These are phyloP conservation scores for Globia sparganii DNA, from an alignment of 2,888 invertebrate genomes.

Conservation along the genomic window DNA sequence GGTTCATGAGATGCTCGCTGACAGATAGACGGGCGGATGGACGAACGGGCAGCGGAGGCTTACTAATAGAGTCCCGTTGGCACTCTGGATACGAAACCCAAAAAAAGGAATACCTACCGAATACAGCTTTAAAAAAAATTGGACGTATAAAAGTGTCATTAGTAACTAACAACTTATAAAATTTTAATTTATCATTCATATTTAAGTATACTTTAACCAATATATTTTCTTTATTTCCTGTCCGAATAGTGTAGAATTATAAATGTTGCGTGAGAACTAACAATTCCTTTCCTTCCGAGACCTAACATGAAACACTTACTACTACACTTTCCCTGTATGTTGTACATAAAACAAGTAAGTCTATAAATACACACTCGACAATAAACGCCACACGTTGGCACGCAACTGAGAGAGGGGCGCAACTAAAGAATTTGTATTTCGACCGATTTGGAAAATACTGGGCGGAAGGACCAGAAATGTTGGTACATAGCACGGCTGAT, in stretches of 20 bases:
- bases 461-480: background rate
- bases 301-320: conserved; percentile 13
- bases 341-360: conserved; percentile 30
- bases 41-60: too few relatives aligned
- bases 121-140: too few relatives aligned
- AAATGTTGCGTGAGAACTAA: conserved; percentile 29
- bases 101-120: too few relatives aligned
- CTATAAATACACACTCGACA: conserved; percentile 27
- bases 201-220: background rate
- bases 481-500: too few relatives aligned
- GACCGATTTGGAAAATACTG: conserved; percentile 15
- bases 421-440: conserved; percentile 15
- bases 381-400: conserved; percentile 29
- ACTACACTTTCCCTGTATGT: conserved; percentile 9
- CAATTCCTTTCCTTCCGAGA: conserved; percentile 19
- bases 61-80: too few relatives aligned
- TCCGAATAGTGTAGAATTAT: background rate
- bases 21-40: too few relatives aligned
- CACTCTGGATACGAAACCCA: accelerated
- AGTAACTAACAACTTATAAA: background rate
- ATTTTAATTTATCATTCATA: background rate
- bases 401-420: background rate
- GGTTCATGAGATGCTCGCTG: too few relatives aligned
- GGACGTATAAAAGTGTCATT: too few relatives aligned
- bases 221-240: background rate